These are phyloP conservation scores for Acrobasis consociella DNA, from an alignment of 2,888 invertebrate species.

Conservation along the genomic window DNA sequence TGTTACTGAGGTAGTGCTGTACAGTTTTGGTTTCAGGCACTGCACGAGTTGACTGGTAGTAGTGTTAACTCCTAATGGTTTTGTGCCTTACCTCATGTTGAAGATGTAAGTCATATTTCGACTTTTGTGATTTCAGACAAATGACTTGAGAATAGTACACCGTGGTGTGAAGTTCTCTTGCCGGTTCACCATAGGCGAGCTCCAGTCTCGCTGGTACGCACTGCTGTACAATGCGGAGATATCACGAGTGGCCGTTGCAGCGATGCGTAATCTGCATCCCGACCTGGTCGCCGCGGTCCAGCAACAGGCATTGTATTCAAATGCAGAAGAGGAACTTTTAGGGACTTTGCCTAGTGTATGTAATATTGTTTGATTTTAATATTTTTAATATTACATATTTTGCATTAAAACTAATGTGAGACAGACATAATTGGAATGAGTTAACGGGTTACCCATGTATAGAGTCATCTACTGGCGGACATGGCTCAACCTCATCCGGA, in stretches of 20 bases:
- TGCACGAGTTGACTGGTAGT: too few relatives aligned
- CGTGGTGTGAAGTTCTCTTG: slow-evolving; percentile 97
- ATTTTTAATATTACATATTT: too few relatives aligned
- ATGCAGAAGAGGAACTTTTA: slow-evolving; percentile 93
- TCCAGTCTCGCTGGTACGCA: slow-evolving; percentile 98
- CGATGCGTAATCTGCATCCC: slow-evolving; percentile 96
- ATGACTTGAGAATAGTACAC: slow-evolving; percentile 91
- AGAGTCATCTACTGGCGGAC: too few relatives aligned
- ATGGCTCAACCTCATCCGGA: too few relatives aligned
- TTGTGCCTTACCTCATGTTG: too few relatives aligned
- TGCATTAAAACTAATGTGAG: too few relatives aligned
- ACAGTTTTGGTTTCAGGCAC: too few relatives aligned
- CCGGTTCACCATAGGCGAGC: slow-evolving; percentile 95
- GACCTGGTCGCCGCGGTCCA: slow-evolving; percentile 94
- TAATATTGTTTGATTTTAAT: slow-evolving; percentile 17
- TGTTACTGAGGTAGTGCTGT: too few relatives aligned
- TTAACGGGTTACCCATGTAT: too few relatives aligned
- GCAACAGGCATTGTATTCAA: slow-evolving; percentile 94
- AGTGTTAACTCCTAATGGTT: too few relatives aligned
- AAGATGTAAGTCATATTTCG: not conserved
- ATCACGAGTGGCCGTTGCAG: slow-evolving; percentile 94
- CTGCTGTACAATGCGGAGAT: slow-evolving; percentile 97
- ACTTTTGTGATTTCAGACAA: slow-evolving; percentile 79
- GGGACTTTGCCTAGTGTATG: slow-evolving; percentile 88
- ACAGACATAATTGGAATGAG: too few relatives aligned